These are phyloP conservation scores for Trisateles emortualis DNA, from an alignment of 2,888 invertebrate genomes.

Conservation along the genomic window DNA sequence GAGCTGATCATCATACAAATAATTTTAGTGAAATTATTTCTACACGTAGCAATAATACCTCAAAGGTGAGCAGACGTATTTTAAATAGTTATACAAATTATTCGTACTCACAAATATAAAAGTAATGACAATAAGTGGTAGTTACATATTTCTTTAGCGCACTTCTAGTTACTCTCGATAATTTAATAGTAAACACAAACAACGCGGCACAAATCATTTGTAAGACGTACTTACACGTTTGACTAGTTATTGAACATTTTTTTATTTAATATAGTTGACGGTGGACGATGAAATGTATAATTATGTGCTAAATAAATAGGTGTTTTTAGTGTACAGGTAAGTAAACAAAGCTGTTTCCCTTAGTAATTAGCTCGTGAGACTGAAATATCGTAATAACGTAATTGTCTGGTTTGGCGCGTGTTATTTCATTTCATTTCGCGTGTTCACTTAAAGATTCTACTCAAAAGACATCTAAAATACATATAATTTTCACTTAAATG, in stretches of 20 bases:
- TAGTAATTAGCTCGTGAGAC: conserved; percentile 53
- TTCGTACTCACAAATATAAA: conserved; percentile 30
- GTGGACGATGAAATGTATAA: conserved; percentile 44
- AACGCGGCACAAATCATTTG: conserved; percentile 52
- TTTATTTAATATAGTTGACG: not conserved
- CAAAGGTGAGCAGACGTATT: conserved; percentile 9
- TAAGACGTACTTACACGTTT: conserved; percentile 38
- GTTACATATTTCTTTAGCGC: conserved; percentile 46
- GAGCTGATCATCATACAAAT: no score
- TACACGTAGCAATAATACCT: no score
- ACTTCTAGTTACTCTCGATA: conserved; percentile 49
- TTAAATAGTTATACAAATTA: conserved; percentile 19
- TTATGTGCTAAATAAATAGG: conserved; percentile 47
- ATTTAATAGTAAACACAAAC: conserved; percentile 53
- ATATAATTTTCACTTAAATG: conserved; percentile 42
- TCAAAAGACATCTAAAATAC: conserved; percentile 28
- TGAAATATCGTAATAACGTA: conserved; percentile 59
- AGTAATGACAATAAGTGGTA: conserved; percentile 45
- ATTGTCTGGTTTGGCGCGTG: conserved; percentile 62
- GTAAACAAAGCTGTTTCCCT: conserved; percentile 62
- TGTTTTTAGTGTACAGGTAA: conserved; percentile 44
- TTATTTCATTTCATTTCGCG: conserved; percentile 54
- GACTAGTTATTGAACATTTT: conserved; percentile 46
- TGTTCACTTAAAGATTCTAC: conserved; percentile 36
- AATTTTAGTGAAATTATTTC: no score